Conservation (phyloP, 2,113 vertebrate genomes). For the Crotophaga sulcirostris region DNA sequence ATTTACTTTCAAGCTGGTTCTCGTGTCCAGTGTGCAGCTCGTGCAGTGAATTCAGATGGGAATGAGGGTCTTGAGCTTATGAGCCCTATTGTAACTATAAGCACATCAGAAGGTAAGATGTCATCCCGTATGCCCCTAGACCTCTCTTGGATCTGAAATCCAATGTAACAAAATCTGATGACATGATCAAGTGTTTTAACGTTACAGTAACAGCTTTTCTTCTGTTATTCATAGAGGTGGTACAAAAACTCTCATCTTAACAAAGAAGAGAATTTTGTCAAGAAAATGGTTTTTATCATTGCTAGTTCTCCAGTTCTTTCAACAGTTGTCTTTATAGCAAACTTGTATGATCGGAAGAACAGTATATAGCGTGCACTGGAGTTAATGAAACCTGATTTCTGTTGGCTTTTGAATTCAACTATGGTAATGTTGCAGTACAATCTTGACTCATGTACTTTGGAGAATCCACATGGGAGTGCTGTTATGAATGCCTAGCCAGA, state of each 20-base stretch:
- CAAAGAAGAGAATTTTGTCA: background rate
- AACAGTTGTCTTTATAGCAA: background rate
- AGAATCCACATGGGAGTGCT: background rate
- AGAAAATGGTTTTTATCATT: background rate
- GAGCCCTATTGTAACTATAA: slow-evolving; percentile 85
- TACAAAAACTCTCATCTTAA: background rate
- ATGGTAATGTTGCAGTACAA: background rate
- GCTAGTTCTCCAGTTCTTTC: background rate
- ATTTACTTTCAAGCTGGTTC: slow-evolving; percentile 95
- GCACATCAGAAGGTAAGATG: slow-evolving; percentile 84
- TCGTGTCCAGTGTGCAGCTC: slow-evolving; percentile 88
- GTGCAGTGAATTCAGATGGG: slow-evolving; percentile 87
- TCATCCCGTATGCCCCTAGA: background rate
- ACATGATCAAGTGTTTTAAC: background rate
- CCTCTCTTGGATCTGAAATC: background rate
- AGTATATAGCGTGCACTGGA: background rate
- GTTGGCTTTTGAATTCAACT: background rate
- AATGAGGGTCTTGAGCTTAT: slow-evolving; percentile 89
- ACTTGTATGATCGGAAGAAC: background rate
- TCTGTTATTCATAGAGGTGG: background rate
- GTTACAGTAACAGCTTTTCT: background rate
- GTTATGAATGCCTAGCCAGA: background rate
- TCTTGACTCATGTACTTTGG: background rate
- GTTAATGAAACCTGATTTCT: background rate
- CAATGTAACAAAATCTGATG: background rate